Conservation (phyloP, 2,113 vertebrate species). For the Cyphomyrus discorhynchus region DNA sequence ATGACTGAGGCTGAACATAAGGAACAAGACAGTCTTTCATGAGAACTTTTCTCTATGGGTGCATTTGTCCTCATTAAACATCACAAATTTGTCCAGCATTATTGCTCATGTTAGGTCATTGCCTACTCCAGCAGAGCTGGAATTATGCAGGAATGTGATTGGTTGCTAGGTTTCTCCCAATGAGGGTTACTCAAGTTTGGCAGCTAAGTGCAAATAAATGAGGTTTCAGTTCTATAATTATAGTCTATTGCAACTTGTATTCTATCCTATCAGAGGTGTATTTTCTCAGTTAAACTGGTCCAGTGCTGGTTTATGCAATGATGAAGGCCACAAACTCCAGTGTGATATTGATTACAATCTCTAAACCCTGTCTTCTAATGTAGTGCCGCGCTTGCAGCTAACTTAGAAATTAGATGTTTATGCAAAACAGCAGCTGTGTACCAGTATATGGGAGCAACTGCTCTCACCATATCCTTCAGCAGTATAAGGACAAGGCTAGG, state of each 20-base stretch:
- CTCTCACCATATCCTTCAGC: neutral
- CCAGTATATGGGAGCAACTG: neutral
- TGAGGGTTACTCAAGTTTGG: neutral
- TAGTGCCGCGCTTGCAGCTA: neutral
- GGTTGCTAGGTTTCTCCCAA: neutral
- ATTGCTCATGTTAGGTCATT: neutral
- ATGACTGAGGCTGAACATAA: neutral
- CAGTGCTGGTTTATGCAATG: neutral
- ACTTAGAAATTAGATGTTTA: neutral
- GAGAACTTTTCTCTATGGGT: neutral
- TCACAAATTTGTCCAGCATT: neutral
- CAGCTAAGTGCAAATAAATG: neutral
- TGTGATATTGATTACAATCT: neutral
- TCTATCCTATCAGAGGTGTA: neutral
- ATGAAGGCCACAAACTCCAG: neutral
- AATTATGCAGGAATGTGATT: neutral
- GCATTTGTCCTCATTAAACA: neutral
- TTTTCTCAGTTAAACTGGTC: neutral
- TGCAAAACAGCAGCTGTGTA: neutral
- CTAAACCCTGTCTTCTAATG: neutral
- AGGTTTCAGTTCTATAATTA: neutral
- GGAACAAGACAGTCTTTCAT: neutral
- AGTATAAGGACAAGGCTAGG: neutral
- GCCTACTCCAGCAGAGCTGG: neutral
- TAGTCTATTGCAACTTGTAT: neutral